Evolutionary conservation across 2,113 vertebrate species (phyloP).

Genomic region (Siphamia tubifer): DNA sequence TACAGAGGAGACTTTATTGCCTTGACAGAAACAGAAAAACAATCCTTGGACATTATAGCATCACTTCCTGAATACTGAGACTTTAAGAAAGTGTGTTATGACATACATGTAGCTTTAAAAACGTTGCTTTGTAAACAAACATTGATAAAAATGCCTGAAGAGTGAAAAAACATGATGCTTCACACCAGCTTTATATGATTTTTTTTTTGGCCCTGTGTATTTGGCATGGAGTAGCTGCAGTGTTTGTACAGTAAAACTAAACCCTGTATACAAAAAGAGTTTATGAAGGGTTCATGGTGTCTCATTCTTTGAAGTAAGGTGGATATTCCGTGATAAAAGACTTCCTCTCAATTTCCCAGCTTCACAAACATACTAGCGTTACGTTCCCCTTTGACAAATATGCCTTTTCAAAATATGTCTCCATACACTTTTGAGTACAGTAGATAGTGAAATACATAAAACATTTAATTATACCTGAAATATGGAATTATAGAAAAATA

Average conservation of each 20-base stretch:
- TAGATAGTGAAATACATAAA: conserved; percentile 67
- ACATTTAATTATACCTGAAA: conserved; percentile 63
- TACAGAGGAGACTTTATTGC: conserved; percentile 10
- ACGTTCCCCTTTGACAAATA: conserved; percentile 1
- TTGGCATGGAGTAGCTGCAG: conserved; percentile 28
- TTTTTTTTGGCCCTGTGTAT: conserved; percentile 24
- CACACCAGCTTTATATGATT: conserved; percentile 33
- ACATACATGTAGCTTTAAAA: conserved; percentile 59
- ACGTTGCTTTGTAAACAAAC: conserved; percentile 65
- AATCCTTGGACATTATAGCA: conserved; percentile 3
- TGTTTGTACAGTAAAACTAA: conserved; percentile 47
- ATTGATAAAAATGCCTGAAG: conserved; percentile 40
- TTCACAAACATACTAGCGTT: conserved; percentile 1
- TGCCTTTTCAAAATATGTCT: conserved; percentile 43
- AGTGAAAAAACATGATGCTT: conserved; percentile 23
- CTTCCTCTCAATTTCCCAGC: conserved; percentile 13
- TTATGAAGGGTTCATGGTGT: conserved; percentile 12
- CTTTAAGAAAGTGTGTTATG: conserved; percentile 45
- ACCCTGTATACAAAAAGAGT: conserved; percentile 12
- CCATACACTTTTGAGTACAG: conserved; percentile 70
- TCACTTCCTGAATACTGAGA: conserved; percentile 51
- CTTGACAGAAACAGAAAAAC: conserved; percentile 26
- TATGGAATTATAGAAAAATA: conserved; percentile 40
- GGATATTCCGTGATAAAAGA: conserved; percentile 28
- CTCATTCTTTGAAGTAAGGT: conserved; percentile 11